A percentile compares a stretch with the other conserved stretches of the same genome.
Evolutionary conservation across 2,888 invertebrate genomes (phyloP).

Genomic region (Dasysyrphus albostriatus): DNA sequence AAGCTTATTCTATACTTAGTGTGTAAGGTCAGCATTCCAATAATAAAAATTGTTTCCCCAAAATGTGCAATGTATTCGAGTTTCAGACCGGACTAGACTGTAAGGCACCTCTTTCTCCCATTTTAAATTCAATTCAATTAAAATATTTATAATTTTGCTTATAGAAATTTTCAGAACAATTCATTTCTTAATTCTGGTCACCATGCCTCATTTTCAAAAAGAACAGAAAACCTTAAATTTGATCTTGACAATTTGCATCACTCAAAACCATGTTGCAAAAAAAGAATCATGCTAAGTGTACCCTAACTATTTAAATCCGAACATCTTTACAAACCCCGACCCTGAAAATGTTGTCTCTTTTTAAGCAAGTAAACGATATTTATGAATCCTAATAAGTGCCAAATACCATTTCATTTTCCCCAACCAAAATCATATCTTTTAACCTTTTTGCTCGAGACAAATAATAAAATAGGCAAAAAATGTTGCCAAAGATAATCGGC

Average conservation of each 20-base stretch:
- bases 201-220: too few species aligned
- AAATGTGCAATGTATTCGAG: too few species aligned
- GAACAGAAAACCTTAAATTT: too few species aligned
- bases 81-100: too few species aligned
- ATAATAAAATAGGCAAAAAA: conserved; percentile 20
- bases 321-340: background rate
- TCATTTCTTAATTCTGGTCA: too few species aligned
- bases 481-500: conserved; percentile 67
- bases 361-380: background rate
- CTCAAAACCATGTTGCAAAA: background rate
- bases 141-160: background rate
- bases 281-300: background rate
- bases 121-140: too few species aligned
- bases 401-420: conserved; percentile 19
- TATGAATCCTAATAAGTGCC: conserved; percentile 44
- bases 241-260: too few species aligned
- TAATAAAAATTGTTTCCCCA: too few species aligned
- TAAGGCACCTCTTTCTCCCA: too few species aligned
- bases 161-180: too few species aligned
- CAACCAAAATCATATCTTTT: background rate
- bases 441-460: background rate
- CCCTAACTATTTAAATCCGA: background rate
- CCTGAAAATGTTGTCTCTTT: conserved; percentile 14
- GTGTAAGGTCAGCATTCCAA: too few species aligned
- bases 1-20: too few species aligned